These are phyloP conservation scores for Ailuropoda melanoleuca DNA, from an alignment of 2,113 vertebrate species.

Conservation along the genomic window DNA sequence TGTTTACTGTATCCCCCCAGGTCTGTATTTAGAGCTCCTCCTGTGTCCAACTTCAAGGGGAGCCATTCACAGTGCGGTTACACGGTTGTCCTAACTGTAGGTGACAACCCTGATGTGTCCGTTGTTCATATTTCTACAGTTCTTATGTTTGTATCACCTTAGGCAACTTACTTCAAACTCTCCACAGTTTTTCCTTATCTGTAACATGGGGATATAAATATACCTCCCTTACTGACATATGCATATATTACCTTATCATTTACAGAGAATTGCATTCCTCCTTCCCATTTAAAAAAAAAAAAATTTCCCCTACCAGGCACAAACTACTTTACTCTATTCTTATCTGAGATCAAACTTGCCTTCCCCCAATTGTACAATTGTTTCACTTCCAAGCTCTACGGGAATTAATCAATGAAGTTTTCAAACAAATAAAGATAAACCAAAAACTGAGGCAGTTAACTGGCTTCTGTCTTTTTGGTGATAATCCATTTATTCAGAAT, in stretches of 20 bases:
- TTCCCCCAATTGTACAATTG: not conserved
- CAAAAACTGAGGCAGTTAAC: not conserved
- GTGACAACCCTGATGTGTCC: fast-evolving
- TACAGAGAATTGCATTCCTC: not conserved
- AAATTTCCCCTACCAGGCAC: not conserved
- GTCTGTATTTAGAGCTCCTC: not conserved
- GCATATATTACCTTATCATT: not conserved
- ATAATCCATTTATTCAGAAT: not conserved
- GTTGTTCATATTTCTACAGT: not conserved
- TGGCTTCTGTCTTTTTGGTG: not conserved
- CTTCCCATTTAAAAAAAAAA: not conserved
- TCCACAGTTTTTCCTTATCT: not conserved
- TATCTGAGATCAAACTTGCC: not conserved
- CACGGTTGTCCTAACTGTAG: not conserved
- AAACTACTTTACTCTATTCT: not conserved
- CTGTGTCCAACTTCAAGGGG: not conserved
- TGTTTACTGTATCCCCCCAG: not conserved
- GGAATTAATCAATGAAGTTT: not conserved
- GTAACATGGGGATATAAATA: not conserved
- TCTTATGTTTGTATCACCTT: not conserved
- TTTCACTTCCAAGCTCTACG: not conserved
- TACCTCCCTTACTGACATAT: not conserved
- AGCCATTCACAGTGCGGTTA: not conserved
- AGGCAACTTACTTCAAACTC: not conserved
- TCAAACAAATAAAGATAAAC: not conserved